These are phyloP conservation scores for Stichopus horrens DNA, from an alignment of 53 echinoderm and acorn worm species.

Conservation along the genomic window DNA sequence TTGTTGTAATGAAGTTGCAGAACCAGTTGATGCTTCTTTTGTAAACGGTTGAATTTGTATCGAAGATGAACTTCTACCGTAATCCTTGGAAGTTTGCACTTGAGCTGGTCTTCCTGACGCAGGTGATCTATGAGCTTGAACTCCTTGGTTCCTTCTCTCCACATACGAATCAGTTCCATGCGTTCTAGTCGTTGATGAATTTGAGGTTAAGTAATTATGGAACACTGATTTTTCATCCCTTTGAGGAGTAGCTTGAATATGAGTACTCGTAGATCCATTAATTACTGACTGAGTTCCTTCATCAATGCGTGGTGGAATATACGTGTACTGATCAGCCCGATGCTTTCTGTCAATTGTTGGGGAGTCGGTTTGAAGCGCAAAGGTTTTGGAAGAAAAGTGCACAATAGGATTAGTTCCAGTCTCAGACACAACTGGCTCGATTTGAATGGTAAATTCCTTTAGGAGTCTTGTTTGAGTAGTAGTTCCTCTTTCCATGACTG, in stretches of 20 bases:
- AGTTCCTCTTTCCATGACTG: slow-evolving; percentile 18
- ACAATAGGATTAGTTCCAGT: neutral
- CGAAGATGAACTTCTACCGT: neutral
- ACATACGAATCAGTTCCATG: neutral
- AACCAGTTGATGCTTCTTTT: neutral
- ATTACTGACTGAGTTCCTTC: slow-evolving; percentile 26
- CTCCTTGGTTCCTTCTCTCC: slow-evolving; percentile 5
- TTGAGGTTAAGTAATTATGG: neutral
- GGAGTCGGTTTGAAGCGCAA: slow-evolving; percentile 15
- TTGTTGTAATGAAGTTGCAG: neutral
- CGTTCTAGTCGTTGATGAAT: neutral
- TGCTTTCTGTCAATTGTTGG: slow-evolving; percentile 5
- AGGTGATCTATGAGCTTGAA: slow-evolving; percentile 4
- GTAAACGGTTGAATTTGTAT: slow-evolving; percentile 20
- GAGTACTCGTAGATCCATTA: neutral
- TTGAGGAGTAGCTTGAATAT: slow-evolving; percentile 21
- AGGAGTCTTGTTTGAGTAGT: neutral
- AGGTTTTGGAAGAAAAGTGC: slow-evolving; percentile 20
- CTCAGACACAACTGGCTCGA: slow-evolving; percentile 11
- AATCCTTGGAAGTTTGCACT: neutral
- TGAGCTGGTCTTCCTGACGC: slow-evolving; percentile 9
- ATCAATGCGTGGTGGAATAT: slow-evolving; percentile 21
- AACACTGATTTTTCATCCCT: slow-evolving; percentile 29
- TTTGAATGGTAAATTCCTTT: slow-evolving; percentile 33
- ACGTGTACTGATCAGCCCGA: slow-evolving; percentile 39